Evolutionary conservation across 2,113 vertebrate genomes (phyloP).

Genomic region (Sigmodon hispidus): DNA sequence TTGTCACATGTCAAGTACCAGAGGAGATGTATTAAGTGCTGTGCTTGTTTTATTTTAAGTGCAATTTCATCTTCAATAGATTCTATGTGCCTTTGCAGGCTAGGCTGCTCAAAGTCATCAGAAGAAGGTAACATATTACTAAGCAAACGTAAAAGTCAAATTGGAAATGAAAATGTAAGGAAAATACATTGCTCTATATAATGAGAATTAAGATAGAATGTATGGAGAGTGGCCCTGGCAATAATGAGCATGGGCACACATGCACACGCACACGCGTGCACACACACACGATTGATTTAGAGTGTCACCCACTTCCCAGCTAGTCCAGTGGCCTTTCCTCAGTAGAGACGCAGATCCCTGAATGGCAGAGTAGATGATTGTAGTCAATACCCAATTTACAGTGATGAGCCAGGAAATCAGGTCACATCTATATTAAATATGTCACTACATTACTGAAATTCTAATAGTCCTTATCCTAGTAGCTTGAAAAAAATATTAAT

Average conservation of each 20-base stretch:
- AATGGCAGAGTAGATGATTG: not conserved
- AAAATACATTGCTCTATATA: not conserved
- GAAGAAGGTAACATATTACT: not conserved
- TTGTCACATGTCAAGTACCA: not conserved
- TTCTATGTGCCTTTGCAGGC: slow-evolving; percentile 17
- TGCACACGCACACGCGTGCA: not conserved
- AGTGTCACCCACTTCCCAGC: not conserved
- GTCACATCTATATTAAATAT: not conserved
- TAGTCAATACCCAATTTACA: not conserved
- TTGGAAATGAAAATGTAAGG: not conserved
- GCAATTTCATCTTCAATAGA: slow-evolving; percentile 1
- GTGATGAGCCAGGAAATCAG: not conserved
- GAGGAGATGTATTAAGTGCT: not conserved
- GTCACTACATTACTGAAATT: not conserved
- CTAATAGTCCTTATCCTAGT: not conserved
- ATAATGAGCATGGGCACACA: not conserved
- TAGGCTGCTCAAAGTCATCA: not conserved
- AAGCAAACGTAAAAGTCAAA: not conserved
- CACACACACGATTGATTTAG: not conserved
- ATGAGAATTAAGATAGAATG: not conserved
- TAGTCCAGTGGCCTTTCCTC: not conserved
- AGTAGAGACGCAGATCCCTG: not conserved
- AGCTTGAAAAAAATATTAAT: slow-evolving; percentile 19
- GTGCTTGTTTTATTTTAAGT: slow-evolving; percentile 31
- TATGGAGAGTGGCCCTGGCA: not conserved